Evolutionary conservation across 2,113 vertebrate genomes (phyloP).

Genomic region (Pachypanchax playfairii): DNA sequence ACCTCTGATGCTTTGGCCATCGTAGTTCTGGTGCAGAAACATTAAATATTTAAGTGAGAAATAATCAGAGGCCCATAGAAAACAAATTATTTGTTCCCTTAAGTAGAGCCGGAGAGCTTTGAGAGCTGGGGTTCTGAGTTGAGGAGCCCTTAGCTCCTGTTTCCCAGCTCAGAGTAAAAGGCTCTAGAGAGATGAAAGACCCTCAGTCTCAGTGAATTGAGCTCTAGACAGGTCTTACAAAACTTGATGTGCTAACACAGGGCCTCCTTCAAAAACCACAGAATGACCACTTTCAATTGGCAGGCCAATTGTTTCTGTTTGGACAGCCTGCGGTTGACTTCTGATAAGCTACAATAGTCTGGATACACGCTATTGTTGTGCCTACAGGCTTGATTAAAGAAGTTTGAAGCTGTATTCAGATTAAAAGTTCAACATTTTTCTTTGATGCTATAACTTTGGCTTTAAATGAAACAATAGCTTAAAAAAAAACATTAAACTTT

Average conservation of each 20-base stretch:
- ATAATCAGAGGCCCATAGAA: constrained; percentile 59
- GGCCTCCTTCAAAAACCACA: constrained; percentile 57
- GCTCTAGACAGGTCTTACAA: constrained; percentile 71
- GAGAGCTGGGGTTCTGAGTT: constrained; percentile 46
- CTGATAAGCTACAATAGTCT: constrained; percentile 28
- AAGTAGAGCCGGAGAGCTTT: constrained; percentile 58
- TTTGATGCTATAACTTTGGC: too few relatives aligned
- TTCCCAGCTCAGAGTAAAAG: constrained; percentile 72
- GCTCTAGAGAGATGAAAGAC: constrained; percentile 74
- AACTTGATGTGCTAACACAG: constrained; percentile 63
- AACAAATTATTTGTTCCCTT: constrained; percentile 77
- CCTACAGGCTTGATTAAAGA: constrained; percentile 42
- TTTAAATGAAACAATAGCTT: too few relatives aligned
- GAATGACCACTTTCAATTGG: constrained; percentile 59
- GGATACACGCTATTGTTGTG: constrained; percentile 43
- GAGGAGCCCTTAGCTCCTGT: constrained; percentile 74
- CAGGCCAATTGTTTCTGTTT: constrained; percentile 55
- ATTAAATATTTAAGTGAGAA: constrained; percentile 57
- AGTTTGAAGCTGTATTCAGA: constrained; percentile 27
- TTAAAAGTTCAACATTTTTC: constrained; percentile 27
- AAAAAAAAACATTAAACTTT: too few relatives aligned
- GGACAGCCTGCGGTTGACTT: constrained; percentile 53
- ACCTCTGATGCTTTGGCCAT: constrained; percentile 47
- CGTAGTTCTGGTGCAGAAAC: constrained; percentile 54
- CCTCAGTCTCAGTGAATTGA: constrained; percentile 66